These are phyloP conservation scores for Umimayanthus chanpuru DNA, from an alignment of 92 coral and sea anemone genomes.

Conservation along the genomic window DNA sequence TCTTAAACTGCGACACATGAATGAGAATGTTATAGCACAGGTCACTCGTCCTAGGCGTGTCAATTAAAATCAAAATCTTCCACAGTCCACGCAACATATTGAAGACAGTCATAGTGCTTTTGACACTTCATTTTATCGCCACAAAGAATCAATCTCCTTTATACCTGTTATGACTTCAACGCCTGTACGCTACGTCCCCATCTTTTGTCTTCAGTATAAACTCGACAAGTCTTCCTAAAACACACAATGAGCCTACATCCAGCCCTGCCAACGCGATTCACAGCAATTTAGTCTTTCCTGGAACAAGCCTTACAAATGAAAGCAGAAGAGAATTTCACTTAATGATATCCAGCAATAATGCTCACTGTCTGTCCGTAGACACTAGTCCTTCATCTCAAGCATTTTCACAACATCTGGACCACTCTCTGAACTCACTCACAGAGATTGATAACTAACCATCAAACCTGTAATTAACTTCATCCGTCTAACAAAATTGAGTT, in stretches of 20 bases:
- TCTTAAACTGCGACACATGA: background rate
- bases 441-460: no score
- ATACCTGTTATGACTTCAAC: slow-evolving; percentile 4
- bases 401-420: background rate
- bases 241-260: background rate
- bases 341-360: background rate
- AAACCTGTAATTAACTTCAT: background rate
- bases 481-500: background rate
- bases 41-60: background rate
- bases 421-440: background rate
- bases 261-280: background rate
- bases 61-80: background rate
- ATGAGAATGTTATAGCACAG: background rate
- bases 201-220: background rate
- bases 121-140: background rate
- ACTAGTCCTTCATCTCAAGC: background rate
- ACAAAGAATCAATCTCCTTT: background rate
- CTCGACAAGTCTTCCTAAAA: background rate
- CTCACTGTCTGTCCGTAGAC: background rate
- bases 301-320: background rate
- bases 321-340: background rate
- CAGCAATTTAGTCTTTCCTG: background rate
- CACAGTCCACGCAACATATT: background rate
- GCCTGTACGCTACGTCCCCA: background rate
- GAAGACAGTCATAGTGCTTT: background rate